phyloP scores from a whole-genome alignment of 1,140 invertebrate genomes.

The Lysiphlebus fabarum region DNA sequence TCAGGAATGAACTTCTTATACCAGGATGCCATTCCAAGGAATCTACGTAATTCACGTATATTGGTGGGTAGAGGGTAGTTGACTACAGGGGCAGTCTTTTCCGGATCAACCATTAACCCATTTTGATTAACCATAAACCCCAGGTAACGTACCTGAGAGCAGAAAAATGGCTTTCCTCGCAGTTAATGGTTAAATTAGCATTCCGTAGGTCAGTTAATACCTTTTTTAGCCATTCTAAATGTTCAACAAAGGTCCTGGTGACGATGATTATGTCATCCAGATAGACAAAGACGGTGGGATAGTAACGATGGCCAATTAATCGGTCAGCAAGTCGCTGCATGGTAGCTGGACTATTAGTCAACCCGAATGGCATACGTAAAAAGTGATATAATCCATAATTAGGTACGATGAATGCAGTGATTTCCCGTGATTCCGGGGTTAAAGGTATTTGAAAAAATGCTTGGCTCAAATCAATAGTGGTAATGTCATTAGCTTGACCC shows the following conservation, averaged over 20 bases:
- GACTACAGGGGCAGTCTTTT: slow-evolving; percentile 27
- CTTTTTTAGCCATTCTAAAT: slow-evolving; percentile 30
- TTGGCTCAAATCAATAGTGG: slow-evolving; percentile 27
- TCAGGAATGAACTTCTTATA: slow-evolving; percentile 35
- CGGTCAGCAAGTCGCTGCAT: slow-evolving; percentile 43
- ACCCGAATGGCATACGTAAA: slow-evolving; percentile 47
- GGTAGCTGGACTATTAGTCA: slow-evolving; percentile 40
- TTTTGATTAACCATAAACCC: slow-evolving; percentile 36
- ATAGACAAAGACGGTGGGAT: slow-evolving; percentile 31
- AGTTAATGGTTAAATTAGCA: slow-evolving; percentile 28
- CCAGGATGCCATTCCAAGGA: slow-evolving; percentile 35
- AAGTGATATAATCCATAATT: slow-evolving; percentile 45
- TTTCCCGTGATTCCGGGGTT: slow-evolving; percentile 27
- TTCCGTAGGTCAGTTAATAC: slow-evolving; percentile 20
- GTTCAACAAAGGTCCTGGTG: slow-evolving; percentile 37
- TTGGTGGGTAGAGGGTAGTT: slow-evolving; percentile 19
- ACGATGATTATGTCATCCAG: slow-evolving; percentile 39
- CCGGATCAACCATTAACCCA: slow-evolving; percentile 41
- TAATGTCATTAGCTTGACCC: too few species aligned
- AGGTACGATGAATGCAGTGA: slow-evolving; percentile 50
- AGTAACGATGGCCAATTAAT: slow-evolving; percentile 36
- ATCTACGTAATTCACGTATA: slow-evolving; percentile 19
- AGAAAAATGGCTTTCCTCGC: slow-evolving; percentile 38
- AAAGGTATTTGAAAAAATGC: slow-evolving; percentile 41
- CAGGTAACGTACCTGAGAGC: slow-evolving; percentile 25